Conservation (phyloP, 2,888 invertebrate genomes). For the Steinernema hermaphroditum region DNA sequence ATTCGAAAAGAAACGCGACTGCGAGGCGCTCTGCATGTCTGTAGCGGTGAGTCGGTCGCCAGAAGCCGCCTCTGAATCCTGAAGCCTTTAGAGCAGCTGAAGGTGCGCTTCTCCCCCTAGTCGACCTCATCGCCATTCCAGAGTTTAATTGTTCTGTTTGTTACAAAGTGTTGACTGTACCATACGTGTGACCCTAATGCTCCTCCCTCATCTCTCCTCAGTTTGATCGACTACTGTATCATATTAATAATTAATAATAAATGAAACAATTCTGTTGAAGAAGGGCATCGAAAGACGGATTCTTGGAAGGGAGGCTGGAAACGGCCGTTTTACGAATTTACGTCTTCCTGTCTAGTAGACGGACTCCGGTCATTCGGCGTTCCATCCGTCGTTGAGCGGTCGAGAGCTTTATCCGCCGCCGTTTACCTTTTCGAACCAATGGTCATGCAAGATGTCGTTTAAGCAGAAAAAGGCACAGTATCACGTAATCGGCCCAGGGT, state of each 20-base stretch:
- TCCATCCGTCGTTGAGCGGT: no score
- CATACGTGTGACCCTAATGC: conserved; percentile 16
- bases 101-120: conserved; percentile 27
- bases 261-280: not conserved
- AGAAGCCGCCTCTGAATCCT: not conserved
- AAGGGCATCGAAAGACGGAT: no score
- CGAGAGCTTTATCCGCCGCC: no score
- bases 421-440: no score
- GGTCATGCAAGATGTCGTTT: no score
- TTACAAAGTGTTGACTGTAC: conserved; percentile 23
- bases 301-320: no score
- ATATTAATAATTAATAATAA: conserved; percentile 13
- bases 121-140: conserved; percentile 31
- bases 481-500: no score
- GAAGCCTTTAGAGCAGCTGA: not conserved
- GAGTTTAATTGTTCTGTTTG: conserved; percentile 28
- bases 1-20: conserved; percentile 58
- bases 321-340: no score
- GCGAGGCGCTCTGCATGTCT: conserved; percentile 51
- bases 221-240: conserved; percentile 2
- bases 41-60: conserved; percentile 9
- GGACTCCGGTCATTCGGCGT: no score
- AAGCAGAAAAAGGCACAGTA: no score
- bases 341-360: no score
- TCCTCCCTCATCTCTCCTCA: conserved; percentile 10